A percentile compares a stretch with the other conserved stretches of the same genome.
Evolutionary conservation across 2,888 invertebrate species (phyloP).

Genomic region (Agrypnus murinus): DNA sequence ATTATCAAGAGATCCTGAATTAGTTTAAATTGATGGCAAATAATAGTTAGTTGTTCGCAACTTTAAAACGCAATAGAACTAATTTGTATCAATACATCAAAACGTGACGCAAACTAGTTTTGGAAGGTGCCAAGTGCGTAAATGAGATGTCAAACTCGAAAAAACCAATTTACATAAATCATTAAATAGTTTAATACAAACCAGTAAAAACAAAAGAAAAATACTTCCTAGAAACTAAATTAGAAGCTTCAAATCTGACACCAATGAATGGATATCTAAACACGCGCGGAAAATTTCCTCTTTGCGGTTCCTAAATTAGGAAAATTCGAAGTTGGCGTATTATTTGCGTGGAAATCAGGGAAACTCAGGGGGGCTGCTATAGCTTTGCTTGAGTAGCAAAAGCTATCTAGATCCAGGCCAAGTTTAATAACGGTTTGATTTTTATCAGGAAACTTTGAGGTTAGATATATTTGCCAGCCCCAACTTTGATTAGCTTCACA

Average conservation of each 20-base stretch:
- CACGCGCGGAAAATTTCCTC: slow-evolving; percentile 37
- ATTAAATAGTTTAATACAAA: not conserved
- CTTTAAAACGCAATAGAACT: not conserved
- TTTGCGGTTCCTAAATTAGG: slow-evolving; percentile 40
- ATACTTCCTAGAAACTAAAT: slow-evolving; percentile 16
- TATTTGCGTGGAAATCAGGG: slow-evolving; percentile 45
- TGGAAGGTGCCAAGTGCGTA: slow-evolving; percentile 25
- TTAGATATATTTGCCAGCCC: slow-evolving; percentile 51
- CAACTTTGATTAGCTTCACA: slow-evolving; percentile 53
- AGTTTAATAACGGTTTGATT: slow-evolving; percentile 54
- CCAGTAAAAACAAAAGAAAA: not conserved
- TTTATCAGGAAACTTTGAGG: slow-evolving; percentile 53
- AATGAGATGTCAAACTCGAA: slow-evolving; percentile 2
- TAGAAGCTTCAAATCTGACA: slow-evolving; percentile 33
- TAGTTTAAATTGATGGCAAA: not conserved
- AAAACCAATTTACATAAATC: slow-evolving; percentile 6
- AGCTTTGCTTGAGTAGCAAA: slow-evolving; percentile 39
- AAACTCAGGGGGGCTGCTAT: slow-evolving; percentile 21
- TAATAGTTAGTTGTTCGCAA: not conserved
- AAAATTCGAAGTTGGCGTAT: slow-evolving; percentile 44
- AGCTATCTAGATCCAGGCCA: slow-evolving; percentile 50
- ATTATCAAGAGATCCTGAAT: not conserved
- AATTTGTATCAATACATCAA: not conserved
- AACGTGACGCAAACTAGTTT: slow-evolving; percentile 9
- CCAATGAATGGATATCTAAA: slow-evolving; percentile 7